Evolutionary conservation across 1,140 invertebrate species (phyloP).

Genomic region (Drosophila kurseongensis): DNA sequence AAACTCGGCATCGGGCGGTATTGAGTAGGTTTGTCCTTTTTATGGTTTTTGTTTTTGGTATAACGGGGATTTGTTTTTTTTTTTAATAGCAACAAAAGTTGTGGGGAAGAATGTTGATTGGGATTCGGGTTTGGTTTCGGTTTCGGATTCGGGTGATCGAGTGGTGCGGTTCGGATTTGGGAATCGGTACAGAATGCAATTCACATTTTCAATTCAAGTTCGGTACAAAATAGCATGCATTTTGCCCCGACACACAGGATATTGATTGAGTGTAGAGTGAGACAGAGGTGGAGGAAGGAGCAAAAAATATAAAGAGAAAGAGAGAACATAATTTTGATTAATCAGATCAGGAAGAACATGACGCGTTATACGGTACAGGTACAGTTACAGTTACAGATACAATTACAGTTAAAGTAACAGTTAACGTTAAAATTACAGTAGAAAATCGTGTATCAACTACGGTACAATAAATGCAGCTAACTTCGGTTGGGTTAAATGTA

Average conservation of each 20-base stretch:
- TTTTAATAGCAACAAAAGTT: constrained; percentile 52
- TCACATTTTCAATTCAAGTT: constrained; percentile 23
- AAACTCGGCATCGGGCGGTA: constrained; percentile 85
- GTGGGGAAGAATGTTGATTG: constrained; percentile 27
- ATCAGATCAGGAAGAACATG: constrained; percentile 63
- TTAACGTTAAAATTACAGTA: constrained; percentile 44
- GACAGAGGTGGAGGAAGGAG: constrained; percentile 65
- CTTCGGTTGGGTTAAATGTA: constrained; percentile 50
- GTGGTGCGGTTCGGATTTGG: constrained; percentile 46
- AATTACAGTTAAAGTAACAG: constrained; percentile 43
- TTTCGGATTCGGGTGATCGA: constrained; percentile 23
- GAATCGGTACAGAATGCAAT: constrained; percentile 74
- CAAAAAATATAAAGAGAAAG: constrained; percentile 73
- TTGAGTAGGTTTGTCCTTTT: constrained; percentile 88
- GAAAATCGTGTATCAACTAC: constrained; percentile 35
- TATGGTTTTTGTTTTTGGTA: constrained; percentile 51
- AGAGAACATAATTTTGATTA: constrained; percentile 80
- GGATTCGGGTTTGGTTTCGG: constrained; percentile 33
- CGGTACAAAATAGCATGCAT: constrained; percentile 70
- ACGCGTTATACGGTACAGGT: constrained; percentile 64
- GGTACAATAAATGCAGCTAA: constrained; percentile 61
- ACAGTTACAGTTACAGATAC: constrained; percentile 54
- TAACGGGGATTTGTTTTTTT: constrained; percentile 10
- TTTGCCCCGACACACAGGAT: constrained; percentile 61
- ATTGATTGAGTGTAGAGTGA: constrained; percentile 35